Base-by-base conservation (phyloP, 1,140 invertebrate species). In the Parapsyche elsis region DNA sequence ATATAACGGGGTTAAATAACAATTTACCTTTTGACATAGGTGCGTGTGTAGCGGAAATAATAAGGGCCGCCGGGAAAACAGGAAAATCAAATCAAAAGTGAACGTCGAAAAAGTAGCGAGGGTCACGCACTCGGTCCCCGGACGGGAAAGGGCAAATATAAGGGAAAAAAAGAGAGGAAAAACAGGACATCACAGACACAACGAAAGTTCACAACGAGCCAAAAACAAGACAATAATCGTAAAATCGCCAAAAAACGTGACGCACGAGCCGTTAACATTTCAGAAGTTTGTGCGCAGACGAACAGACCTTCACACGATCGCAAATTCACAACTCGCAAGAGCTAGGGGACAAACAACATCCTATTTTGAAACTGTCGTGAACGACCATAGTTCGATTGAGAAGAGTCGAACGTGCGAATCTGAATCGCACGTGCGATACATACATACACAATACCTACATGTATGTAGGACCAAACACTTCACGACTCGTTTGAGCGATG, bases 191-290 rank as follows among this genome's bases (percentile, higher is more conserved):
- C 46, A n/a, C 46, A 49, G 46, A 49, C 9, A 49, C 23, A 38
- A 21, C 16, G 16, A 61, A 61, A 61, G 57, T 61, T 61, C 57
- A 61, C n/a, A 19, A n/a, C 5, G 70, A 71, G 45, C 46, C 44
- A 75, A 30, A 46, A 53, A 46, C 71, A 75, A 24, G 23, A 30
- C 71, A 49, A 46, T 53, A 46, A 53, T 75, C 71, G 30, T 75
- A 76, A 76, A 76, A 45, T 74, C 71, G 45, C 45, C 10, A 7
- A 38, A 74, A 53, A 38, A 74, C 24, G 30, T 74, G 71, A 44
- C 30, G 71, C 24, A 74, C 23, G 64, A 70, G 23, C 26, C 46
- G 74, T 76, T 76, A 49, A 59, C 74, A 76, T 76, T 76, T 76
- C 74, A 21, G 19, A 76, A 21, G 30, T 10, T 38, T 38, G 2